phyloP scores from a whole-genome alignment of 2,888 invertebrate species.

The Myathropa florea region DNA sequence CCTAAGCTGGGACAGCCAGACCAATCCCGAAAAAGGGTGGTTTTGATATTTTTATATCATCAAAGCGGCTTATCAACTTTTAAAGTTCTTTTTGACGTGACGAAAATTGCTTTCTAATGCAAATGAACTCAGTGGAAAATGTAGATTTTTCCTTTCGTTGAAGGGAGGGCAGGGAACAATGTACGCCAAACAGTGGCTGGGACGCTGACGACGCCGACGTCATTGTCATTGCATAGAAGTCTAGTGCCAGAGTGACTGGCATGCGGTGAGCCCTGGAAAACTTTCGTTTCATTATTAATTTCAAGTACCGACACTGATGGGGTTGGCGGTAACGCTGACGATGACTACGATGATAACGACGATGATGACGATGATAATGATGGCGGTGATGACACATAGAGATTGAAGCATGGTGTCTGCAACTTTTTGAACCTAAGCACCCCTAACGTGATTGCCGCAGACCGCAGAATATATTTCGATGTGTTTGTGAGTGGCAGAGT shows the following conservation, averaged over 20 bases:
- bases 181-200: not conserved
- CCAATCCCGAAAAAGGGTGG: slow-evolving; percentile 1
- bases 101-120: slow-evolving; percentile 71
- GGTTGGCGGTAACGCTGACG: slow-evolving; percentile 15
- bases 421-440: slow-evolving; percentile 7
- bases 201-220: slow-evolving; percentile 1
- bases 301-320: slow-evolving; percentile 44
- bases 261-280: slow-evolving; percentile 64
- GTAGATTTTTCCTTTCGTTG: slow-evolving; percentile 46
- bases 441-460: slow-evolving; percentile 32
- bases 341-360: not conserved
- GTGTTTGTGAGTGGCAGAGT: not conserved
- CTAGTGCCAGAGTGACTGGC: slow-evolving; percentile 34
- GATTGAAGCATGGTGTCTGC: slow-evolving; percentile 21
- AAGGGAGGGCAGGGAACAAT: not conserved
- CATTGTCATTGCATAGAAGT: slow-evolving; percentile 38
- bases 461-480: slow-evolving; percentile 53
- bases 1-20: no score
- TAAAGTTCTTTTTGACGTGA: slow-evolving; percentile 70
- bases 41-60: slow-evolving; percentile 54
- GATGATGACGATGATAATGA: slow-evolving; percentile 36
- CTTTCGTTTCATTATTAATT: slow-evolving; percentile 69
- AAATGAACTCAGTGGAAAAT: slow-evolving; percentile 68
- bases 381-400: slow-evolving; percentile 22
- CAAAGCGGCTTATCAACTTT: slow-evolving; percentile 71